phyloP scores from a whole-genome alignment of 1,140 invertebrate species.

The Lucilia cuprina region DNA sequence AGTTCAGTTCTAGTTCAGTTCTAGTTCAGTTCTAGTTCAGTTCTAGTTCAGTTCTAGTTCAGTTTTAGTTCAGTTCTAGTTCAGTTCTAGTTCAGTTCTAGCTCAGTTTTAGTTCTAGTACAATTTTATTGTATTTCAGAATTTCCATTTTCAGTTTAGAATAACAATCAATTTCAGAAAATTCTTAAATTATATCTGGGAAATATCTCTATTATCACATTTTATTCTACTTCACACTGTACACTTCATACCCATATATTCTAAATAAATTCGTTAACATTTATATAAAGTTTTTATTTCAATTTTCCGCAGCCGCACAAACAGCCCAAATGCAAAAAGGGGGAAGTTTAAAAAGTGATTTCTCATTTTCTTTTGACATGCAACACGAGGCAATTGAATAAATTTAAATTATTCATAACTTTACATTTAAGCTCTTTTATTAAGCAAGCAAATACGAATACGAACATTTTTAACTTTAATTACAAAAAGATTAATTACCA shows the following conservation, averaged over 20 bases:
- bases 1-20: no score
- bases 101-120: no score
- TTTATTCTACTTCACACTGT: not conserved
- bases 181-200: no score
- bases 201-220: no score
- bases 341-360: conserved; percentile 24
- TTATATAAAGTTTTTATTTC: not conserved
- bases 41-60: no score
- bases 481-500: conserved; percentile 33
- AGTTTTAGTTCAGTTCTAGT: no score
- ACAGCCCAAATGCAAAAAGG: not conserved
- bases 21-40: no score
- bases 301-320: not conserved
- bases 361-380: conserved; percentile 33
- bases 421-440: not conserved
- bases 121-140: no score
- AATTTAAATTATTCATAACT: conserved; percentile 34
- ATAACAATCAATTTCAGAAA: no score
- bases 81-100: no score
- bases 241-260: not conserved
- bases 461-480: conserved; percentile 11
- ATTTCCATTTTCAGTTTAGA: no score
- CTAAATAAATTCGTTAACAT: not conserved
- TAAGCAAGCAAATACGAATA: not conserved
- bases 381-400: conserved; percentile 36